phyloP scores from a whole-genome alignment of 2,113 vertebrate genomes.

The Ptyas mucosa region DNA sequence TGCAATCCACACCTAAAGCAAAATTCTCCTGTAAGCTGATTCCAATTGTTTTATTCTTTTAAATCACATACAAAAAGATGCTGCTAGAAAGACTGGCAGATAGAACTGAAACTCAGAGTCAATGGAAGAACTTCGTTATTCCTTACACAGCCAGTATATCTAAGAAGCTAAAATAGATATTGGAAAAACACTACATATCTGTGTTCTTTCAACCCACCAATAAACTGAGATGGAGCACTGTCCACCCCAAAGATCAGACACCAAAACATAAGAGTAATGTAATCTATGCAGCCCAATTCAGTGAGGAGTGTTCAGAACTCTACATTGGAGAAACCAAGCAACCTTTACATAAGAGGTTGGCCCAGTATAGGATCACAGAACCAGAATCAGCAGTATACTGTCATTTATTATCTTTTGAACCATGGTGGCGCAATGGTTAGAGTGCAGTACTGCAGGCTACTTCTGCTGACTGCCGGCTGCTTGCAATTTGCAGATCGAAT shows the following conservation, averaged over 20 bases:
- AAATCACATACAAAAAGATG: background rate
- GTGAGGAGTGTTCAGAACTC: background rate
- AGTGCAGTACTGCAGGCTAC: too few species aligned
- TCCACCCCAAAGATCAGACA: background rate
- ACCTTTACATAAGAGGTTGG: background rate
- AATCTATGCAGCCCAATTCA: background rate
- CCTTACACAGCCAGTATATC: background rate
- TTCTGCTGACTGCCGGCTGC: too few species aligned
- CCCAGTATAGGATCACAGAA: background rate
- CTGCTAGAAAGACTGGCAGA: background rate
- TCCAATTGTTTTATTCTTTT: background rate
- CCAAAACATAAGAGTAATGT: background rate
- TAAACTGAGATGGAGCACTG: background rate
- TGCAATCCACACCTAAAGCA: background rate
- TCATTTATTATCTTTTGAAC: background rate
- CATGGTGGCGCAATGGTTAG: too few species aligned
- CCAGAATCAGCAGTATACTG: background rate
- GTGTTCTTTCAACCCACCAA: background rate
- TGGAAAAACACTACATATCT: background rate
- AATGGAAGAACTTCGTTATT: background rate
- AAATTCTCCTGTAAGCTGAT: background rate
- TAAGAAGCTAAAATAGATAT: background rate
- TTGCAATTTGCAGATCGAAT: too few species aligned
- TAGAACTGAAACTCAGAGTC: background rate
- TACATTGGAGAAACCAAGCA: background rate